Base-by-base conservation (phyloP, 2,113 vertebrate species). In the Seriola quinqueradiata region DNA sequence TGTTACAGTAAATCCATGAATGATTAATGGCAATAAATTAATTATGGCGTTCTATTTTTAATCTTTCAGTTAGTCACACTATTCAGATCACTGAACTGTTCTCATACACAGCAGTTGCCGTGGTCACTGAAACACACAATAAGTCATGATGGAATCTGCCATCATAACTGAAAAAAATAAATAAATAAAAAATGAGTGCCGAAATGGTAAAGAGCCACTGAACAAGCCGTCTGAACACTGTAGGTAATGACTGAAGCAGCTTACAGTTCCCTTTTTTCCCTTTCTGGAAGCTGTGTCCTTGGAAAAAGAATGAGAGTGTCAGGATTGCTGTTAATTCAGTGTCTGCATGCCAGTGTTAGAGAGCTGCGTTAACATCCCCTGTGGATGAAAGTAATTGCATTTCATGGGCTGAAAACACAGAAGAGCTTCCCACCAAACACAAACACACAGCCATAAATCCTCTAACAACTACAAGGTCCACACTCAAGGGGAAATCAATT, bases 341-440 rank as follows among this genome's bases (percentile, higher is more conserved):
- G 61, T 72, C 17, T 75, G 57, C 58, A 32, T 70, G 90, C 78
- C 74, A 59, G 75, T 21, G 75, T 42, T 69, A 40, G 66, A 71
- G 77, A 21, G 72, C 72, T 54, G 73, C 73, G 12, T 70, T 85
- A 75, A 83, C 84, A 59, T 85, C 87, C 90, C 90, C 70, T 32
- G 79, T 85, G 90, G 88, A 87, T 85, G 60, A 81, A 83, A 73
- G 89, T 86, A 89, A 91, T 90, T 91, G 89, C 83, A 85, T 92
- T 84, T 87, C 79, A 88, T 90, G 89, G 88, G 46, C 72, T 82
- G 68, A 77, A 86, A 82, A 85, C 90, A 86, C 85, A 84, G 82
- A 91, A 76, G 86, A 86, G 82, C 77, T 77, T 78, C 83, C 76
- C 75, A 60, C 76, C 73, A 84, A 91, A 91, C 74, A 83, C 82